Base-by-base conservation (phyloP, 2,113 vertebrate species). In the Aptenodytes patagonicus region DNA sequence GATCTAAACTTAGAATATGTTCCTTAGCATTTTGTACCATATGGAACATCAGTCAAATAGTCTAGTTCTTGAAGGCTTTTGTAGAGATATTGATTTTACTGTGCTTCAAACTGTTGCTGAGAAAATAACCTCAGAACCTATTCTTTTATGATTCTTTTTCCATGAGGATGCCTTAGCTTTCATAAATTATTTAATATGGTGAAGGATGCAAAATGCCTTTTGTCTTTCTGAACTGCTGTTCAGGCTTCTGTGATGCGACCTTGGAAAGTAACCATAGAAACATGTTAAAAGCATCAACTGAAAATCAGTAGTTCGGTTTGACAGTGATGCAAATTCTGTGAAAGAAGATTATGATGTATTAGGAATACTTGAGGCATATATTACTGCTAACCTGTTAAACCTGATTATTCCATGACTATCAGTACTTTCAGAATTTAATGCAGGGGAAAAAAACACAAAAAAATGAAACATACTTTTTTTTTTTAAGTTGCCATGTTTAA, bases 241-340 rank as follows among this genome's bases (percentile, higher is more conserved):
- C 86, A 96, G 91, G 96, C 95, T 94, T 96, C 93, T 96, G 83
- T 92, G 94, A 93, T 75, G 83, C 58, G 96, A 98, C 98, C 97
- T 98, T 98, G 98, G 96, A 97, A 97, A 97, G 98, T 98, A 98
- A 97, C 98, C 98, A 99, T 98, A 97, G 98, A 98, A 98, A 99
- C 98, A 65, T 69, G 93, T 97, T 97, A 96, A 97, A 97, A 95
- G 58, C 96, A 95, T 97, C 87, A 84, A 80, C 76, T 1, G 68
- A 96, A 95, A 97, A 92, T 93, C 82, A 85, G 96, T 97, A 94
- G 95, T 95, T 97, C 9, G 9, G 80, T 96, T 93, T 97, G 97
- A 97, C 81, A 95, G 95, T 95, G 96, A 97, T 96, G 96, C 94
- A 93, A 93, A 96, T 96, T 97, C 84, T 87, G 8, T 79, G 96